Evolutionary conservation across 2,113 vertebrate species (phyloP), one percentile per base, ranked within the genome.

Genomic region (Riparia riparia): DNA sequence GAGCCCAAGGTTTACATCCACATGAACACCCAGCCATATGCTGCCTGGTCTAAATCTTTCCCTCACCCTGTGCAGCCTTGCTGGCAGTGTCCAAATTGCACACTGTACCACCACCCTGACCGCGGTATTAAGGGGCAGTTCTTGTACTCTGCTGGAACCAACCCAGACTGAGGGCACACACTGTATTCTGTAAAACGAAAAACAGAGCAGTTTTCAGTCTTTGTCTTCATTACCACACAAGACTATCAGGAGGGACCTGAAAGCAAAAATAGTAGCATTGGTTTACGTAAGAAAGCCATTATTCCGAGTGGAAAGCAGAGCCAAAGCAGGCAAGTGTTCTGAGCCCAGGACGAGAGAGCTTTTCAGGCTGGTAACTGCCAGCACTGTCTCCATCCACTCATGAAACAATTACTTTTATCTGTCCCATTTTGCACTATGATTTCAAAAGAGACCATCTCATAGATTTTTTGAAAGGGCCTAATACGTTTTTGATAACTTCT

Each of bases 1-100:
- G 41, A 77, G 32, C 39, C 53, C 39, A 20, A 0, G 21, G 17
- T 61, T 31, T 34, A 26, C 4, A 2, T 34, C n/a, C 25, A 21
- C 4, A 0, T 7, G 26, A 70, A 39, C 61, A 11, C 10, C 21
- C 37, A 53, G 4, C 28, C 24, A 9, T 9, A 20, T 6, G 0
- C 69, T 54, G 18, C 34, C 57, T 18, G 41, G 29, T 15, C 70
- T 63, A 26, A 58, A 26, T 8, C 18, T 70, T 41, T 14, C 41
- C 61, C n/a, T 54, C 12, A 41, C 17, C 25, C 25, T 3, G 7
- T 12, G 34, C 71, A 49, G 41, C 80, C 56, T 42, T 22, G 41
- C 60, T 2, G 2, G 26, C 37, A 74, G 37, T 0, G 3, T 49
- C 42, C 47, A 26, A 10, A 0, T 1, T 14, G 51, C 31, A 31